Conservation (phyloP, 2,113 vertebrate genomes). For the Melozone crissalis region DNA sequence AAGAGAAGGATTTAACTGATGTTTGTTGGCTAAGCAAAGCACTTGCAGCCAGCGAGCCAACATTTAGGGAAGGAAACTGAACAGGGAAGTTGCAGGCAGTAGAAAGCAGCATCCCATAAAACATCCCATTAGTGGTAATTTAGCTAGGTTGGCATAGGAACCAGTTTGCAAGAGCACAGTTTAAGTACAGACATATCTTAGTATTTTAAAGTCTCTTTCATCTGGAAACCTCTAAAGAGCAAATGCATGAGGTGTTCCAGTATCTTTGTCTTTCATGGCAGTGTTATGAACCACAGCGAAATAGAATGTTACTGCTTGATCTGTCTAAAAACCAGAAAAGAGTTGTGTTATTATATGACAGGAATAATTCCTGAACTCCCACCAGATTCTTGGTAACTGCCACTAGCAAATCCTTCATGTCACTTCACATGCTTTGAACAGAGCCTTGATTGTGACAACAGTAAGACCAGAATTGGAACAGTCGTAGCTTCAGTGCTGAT, state of each 20-base stretch:
- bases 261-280: background rate
- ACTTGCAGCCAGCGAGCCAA: background rate
- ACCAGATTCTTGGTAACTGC: background rate
- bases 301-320: background rate
- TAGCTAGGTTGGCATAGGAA: background rate
- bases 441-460: background rate
- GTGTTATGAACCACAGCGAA: background rate
- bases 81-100: background rate
- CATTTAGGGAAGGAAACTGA: background rate
- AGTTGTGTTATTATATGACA: background rate
- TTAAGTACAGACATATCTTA: background rate
- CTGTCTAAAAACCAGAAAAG: background rate
- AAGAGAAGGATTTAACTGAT: background rate
- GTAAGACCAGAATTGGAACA: background rate
- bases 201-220: background rate
- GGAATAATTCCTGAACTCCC: background rate
- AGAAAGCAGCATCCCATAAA: background rate
- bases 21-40: background rate
- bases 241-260: background rate
- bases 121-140: background rate
- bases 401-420: background rate
- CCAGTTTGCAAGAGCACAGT: background rate
- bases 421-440: background rate
- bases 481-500: background rate
- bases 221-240: background rate